A percentile compares a stretch with the other conserved stretches of the same genome.
phyloP scores from a whole-genome alignment of 2,888 invertebrate genomes.

The Perithous albicinctus region DNA sequence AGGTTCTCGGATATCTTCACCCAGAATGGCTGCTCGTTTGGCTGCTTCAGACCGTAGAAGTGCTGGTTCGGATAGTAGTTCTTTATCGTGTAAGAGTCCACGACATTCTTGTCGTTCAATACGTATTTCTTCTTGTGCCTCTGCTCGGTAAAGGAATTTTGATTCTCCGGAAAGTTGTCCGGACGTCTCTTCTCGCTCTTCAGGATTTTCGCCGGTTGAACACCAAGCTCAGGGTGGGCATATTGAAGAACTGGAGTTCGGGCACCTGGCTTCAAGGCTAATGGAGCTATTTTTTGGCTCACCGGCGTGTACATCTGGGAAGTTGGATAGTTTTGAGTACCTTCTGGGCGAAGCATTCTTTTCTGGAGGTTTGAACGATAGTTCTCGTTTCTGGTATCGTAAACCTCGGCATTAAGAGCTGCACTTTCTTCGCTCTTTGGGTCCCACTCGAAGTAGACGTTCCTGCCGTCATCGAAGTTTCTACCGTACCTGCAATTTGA shows the following conservation, averaged over 20 bases:
- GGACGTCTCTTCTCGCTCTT: conserved; percentile 79
- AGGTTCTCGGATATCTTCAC: conserved; percentile 90
- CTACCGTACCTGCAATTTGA: conserved; percentile 76
- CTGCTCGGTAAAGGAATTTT: conserved; percentile 77
- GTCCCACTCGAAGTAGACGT: conserved; percentile 81
- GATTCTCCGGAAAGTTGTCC: conserved; percentile 77
- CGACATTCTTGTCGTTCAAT: conserved; percentile 79
- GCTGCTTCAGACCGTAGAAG: conserved; percentile 87
- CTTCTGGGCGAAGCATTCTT: conserved; percentile 90
- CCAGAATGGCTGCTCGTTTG: conserved; percentile 90
- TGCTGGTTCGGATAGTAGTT: conserved; percentile 81
- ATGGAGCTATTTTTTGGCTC: conserved; percentile 86
- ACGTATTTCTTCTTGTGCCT: conserved; percentile 83
- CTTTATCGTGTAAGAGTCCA: conserved; percentile 80
- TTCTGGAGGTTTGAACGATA: conserved; percentile 88
- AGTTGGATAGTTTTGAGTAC: conserved; percentile 87
- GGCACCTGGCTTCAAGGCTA: conserved; percentile 89
- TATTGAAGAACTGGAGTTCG: conserved; percentile 92
- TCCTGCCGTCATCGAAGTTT: conserved; percentile 76
- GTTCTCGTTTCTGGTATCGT: conserved; percentile 79
- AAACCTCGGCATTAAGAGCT: conserved; percentile 79
- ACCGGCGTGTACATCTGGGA: conserved; percentile 89
- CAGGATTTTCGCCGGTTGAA: conserved; percentile 89
- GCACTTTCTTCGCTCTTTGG: conserved; percentile 78
- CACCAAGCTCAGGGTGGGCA: conserved; percentile 92